These are phyloP conservation scores for Caenorhabditis sp. DNA, from an alignment of 2,888 invertebrate genomes.

Conservation along the genomic window DNA sequence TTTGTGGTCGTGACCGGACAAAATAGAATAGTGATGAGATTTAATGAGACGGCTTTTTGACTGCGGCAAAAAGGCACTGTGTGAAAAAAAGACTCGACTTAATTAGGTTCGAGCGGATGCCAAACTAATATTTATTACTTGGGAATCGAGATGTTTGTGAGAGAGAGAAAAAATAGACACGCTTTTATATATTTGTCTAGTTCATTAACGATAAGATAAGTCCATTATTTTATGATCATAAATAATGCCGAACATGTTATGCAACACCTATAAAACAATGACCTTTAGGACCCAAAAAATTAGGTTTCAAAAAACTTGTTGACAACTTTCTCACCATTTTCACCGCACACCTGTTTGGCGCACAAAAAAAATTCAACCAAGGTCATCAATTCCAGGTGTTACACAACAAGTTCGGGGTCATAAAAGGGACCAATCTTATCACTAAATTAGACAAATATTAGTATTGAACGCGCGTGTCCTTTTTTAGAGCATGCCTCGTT, in stretches of 20 bases:
- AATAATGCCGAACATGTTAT: neutral
- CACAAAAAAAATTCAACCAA: neutral
- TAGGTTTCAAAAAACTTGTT: no score
- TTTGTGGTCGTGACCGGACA: conserved; percentile 9
- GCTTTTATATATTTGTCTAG: neutral
- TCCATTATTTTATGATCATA: neutral
- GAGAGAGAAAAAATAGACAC: neutral
- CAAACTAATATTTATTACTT: neutral
- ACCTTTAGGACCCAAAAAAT: no score
- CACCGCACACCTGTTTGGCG: neutral
- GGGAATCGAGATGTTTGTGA: neutral
- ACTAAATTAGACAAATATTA: neutral
- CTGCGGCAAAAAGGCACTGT: neutral
- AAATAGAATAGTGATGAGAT: conserved; percentile 12
- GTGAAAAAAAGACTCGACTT: no score
- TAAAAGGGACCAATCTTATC: neutral
- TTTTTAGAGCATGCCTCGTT: neutral
- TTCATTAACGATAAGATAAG: neutral
- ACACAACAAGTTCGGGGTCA: neutral
- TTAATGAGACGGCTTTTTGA: conserved; percentile 22
- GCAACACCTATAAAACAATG: neutral
- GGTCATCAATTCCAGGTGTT: neutral
- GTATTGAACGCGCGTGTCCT: no score
- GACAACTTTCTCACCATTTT: no score
- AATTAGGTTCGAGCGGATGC: no score